A percentile compares a stretch with the other conserved stretches of the same genome.
Evolutionary conservation across 2,888 invertebrate genomes (phyloP).

Genomic region (Xestia c-nigrum): DNA sequence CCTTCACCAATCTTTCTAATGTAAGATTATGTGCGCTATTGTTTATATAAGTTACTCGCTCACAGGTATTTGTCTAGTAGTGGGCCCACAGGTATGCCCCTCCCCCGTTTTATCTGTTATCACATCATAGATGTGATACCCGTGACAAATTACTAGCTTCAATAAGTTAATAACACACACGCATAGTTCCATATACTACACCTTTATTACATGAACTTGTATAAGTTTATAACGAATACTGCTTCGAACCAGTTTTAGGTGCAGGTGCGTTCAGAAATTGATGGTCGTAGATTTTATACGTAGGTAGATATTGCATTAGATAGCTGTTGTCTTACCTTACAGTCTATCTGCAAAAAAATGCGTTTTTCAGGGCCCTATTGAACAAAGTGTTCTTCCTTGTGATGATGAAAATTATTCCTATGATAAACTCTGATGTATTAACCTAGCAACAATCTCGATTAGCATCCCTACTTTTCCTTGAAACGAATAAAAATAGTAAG

Average conservation of each 20-base stretch:
- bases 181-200: not conserved
- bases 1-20: too few relatives aligned
- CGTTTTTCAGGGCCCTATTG: not conserved
- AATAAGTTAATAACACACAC: not conserved
- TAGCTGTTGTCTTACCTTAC: not conserved
- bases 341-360: not conserved
- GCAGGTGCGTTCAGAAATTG: slow-evolving; percentile 39
- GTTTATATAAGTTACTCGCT: too few relatives aligned
- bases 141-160: slow-evolving; percentile 7
- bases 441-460: not conserved
- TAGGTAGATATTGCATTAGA: not conserved
- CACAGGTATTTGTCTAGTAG: too few relatives aligned
- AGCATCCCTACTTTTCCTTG: not conserved
- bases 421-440: not conserved
- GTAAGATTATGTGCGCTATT: too few relatives aligned
- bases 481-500: not conserved
- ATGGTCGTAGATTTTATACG: slow-evolving; percentile 22
- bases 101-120: too few relatives aligned
- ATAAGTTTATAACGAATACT: slow-evolving; percentile 8
- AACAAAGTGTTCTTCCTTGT: not conserved
- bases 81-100: too few relatives aligned
- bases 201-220: not conserved
- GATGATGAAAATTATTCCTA: not conserved
- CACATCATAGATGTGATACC: not conserved
- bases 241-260: slow-evolving; percentile 41